phyloP scores from a whole-genome alignment of 1,140 invertebrate genomes.

The Chionoecetes opilio region DNA sequence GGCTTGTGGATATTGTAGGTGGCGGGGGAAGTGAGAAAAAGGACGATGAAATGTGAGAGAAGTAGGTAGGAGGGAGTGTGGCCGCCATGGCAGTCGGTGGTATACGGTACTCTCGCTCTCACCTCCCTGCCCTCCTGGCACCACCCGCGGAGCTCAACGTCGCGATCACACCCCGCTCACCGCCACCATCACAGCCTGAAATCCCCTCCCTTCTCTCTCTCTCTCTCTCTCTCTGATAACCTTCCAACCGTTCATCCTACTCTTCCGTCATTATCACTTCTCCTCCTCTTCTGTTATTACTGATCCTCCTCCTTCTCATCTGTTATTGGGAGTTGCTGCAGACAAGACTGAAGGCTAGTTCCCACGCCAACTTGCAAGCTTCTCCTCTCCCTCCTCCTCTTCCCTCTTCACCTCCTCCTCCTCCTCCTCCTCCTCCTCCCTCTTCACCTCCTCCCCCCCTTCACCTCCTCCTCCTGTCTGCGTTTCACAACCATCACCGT shows the following conservation, averaged over 20 bases:
- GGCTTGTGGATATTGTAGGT: neutral
- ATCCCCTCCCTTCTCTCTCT: neutral
- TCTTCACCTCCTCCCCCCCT: too few species aligned
- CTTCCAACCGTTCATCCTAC: neutral
- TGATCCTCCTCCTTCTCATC: neutral
- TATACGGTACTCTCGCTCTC: constrained; percentile 55
- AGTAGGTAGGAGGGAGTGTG: neutral
- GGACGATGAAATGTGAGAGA: too few species aligned
- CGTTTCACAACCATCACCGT: neutral
- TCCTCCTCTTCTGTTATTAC: neutral
- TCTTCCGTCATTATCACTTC: neutral
- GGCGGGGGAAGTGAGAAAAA: neutral
- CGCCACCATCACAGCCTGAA: neutral
- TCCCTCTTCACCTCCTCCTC: too few species aligned
- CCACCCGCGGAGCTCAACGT: constrained; percentile 27
- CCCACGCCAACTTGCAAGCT: neutral
- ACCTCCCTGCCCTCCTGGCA: constrained; percentile 3
- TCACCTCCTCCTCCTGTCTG: neutral
- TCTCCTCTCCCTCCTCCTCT: neutral
- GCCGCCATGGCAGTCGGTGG: neutral
- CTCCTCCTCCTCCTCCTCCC: too few species aligned
- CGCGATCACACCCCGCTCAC: neutral
- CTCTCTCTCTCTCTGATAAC: neutral
- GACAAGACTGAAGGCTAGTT: neutral
- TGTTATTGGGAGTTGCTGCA: neutral